Percentiles rank a stretch among this genome's conserved stretches.
phyloP scores from a whole-genome alignment of 2,797 vertebrate genomes.

The Pachyuromys duprasi region DNA sequence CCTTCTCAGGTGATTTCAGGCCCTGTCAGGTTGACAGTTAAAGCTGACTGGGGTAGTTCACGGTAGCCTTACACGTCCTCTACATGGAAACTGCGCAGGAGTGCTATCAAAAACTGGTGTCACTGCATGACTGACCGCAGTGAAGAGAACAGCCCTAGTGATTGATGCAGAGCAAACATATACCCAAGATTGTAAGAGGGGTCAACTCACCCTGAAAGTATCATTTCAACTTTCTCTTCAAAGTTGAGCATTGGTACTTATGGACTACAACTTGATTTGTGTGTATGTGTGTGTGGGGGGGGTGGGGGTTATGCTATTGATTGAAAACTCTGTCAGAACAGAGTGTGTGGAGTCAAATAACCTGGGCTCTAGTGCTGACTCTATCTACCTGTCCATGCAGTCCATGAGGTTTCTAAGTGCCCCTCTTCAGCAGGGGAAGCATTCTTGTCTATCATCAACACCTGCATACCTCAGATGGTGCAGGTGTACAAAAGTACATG shows the following conservation, averaged over 20 bases:
- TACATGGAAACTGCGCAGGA: constrained; percentile 3
- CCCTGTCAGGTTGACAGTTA: background rate
- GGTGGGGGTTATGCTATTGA: background rate
- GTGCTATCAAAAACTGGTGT: background rate
- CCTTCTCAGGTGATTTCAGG: background rate
- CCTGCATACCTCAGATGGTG: background rate
- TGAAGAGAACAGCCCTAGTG: background rate
- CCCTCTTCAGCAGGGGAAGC: background rate
- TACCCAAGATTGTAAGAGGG: background rate
- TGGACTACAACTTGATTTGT: background rate
- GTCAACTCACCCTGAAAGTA: background rate
- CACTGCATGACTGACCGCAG: background rate
- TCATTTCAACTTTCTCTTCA: background rate
- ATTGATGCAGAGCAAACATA: background rate
- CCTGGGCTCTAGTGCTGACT: background rate
- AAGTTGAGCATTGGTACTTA: background rate
- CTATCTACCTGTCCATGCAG: background rate
- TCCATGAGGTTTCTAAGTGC: background rate
- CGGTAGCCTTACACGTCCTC: background rate
- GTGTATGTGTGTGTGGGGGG: background rate
- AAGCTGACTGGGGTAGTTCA: background rate
- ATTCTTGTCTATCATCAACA: background rate
- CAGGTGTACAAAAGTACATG: background rate
- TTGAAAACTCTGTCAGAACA: background rate
- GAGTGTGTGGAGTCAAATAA: background rate